Base-by-base conservation (phyloP, 2,797 vertebrate genomes). In the Alfaro cultratus region DNA sequence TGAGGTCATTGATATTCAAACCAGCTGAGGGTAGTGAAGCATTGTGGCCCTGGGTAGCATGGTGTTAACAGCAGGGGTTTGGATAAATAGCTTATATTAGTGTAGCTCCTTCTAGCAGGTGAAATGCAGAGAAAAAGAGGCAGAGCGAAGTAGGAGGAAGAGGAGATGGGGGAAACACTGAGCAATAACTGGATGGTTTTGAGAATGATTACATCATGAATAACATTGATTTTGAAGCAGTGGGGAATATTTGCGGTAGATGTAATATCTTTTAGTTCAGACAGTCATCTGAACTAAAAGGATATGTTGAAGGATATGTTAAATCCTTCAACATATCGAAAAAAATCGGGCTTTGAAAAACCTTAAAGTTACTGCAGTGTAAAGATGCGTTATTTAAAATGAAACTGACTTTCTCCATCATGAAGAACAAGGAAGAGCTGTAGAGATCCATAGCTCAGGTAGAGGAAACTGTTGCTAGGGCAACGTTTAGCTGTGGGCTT, bases 11-110 rank as follows among this genome's bases (percentile, higher is more conserved):
- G 87, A 91, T 90, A 90, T 95, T 90, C 86, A 88, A 90, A 88
- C 92, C 90, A 89, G 87, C 77, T 83, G 90, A 91, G 87, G 89
- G 81, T 81, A 76, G 85, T 71, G 87, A 86, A 82, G 60, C 83
- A 79, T 85, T 76, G 51, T 85, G 86, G 87, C 82, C 84, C 80
- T 49, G 43, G 81, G 80, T 88, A 83, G 62, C 78, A 80, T 86
- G 89, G 87, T 91, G 90, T 87, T 92, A 89, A 90, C 92, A 85
- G 86, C 78, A 86, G 83, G 78, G 87, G 80, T 81, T 55, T 36
- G 70, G 87, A 91, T 93, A 92, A 93, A 93, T 92, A 88, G 87
- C 87, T 88, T 85, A 85, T 76, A 88, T 93, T 91, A 91, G 87
- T 81, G 84, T 82, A 81, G 79, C 81, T 81, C 78, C 71, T 74